A percentile compares a stretch with the other conserved stretches of the same genome.
Evolutionary conservation across 2,888 invertebrate species (phyloP).

Genomic region (Drosophila sordidapex): DNA sequence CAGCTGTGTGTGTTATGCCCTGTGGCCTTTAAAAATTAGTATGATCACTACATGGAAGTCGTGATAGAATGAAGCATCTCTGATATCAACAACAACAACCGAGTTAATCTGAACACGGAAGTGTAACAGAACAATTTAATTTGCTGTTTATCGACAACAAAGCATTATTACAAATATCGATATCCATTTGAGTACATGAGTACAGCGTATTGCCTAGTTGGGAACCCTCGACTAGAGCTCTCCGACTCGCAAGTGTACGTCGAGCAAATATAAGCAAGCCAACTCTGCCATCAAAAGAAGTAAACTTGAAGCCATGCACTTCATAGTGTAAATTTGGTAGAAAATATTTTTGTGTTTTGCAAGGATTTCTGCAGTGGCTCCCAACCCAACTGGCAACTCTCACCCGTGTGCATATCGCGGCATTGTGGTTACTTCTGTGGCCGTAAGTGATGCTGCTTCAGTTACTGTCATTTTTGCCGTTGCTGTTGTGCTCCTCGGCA

Average conservation of each 20-base stretch:
- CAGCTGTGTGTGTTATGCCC: constrained; percentile 29
- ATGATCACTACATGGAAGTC: not conserved
- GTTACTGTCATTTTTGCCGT: not conserved
- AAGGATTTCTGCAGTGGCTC: constrained; percentile 68
- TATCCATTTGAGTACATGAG: not conserved
- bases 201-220: not conserved
- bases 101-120: not conserved
- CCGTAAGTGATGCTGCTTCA: constrained; percentile 36
- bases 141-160: not conserved
- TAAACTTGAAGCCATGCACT: constrained; percentile 52
- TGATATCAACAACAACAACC: not conserved
- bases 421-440: constrained; percentile 53
- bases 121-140: not conserved
- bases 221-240: not conserved
- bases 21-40: not conserved
- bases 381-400: constrained; percentile 15
- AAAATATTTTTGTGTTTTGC: constrained; percentile 72
- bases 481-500: constrained; percentile 43
- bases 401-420: constrained; percentile 27
- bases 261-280: constrained; percentile 27
- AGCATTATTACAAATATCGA: not conserved
- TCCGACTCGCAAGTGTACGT: constrained; percentile 7
- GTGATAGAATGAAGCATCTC: not conserved
- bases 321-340: constrained; percentile 73
- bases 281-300: constrained; percentile 65